Conservation (phyloP, 2,888 invertebrate genomes). For the Torymus texanus region DNA sequence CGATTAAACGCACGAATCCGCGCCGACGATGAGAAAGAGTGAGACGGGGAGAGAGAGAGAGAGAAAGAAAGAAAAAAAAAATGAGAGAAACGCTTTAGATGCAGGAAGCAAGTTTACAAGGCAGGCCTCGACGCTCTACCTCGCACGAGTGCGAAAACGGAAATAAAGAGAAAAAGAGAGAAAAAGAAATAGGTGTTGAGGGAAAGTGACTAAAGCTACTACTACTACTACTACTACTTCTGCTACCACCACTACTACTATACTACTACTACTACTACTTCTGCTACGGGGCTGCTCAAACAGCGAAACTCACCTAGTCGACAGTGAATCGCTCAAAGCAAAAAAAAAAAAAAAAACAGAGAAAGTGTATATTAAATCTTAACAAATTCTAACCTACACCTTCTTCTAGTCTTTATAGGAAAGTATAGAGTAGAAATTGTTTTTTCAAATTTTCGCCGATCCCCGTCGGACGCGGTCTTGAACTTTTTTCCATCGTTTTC, state of each 20-base stretch:
- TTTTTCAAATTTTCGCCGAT: not conserved
- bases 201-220: slow-evolving; percentile 30
- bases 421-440: slow-evolving; percentile 3
- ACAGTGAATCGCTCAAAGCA: too few relatives aligned
- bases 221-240: slow-evolving; percentile 1
- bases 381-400: slow-evolving; percentile 15
- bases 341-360: not conserved
- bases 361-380: slow-evolving; percentile 3
- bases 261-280: slow-evolving; percentile 21
- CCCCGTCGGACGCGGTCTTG: not conserved
- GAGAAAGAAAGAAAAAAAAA: slow-evolving; percentile 14
- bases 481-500: not conserved
- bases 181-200: not conserved
- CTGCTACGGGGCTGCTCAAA: slow-evolving; percentile 3
- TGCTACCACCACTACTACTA: slow-evolving; percentile 17
- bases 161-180: not conserved
- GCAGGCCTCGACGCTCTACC: not conserved
- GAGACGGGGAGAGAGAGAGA: slow-evolving; percentile 33
- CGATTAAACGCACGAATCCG: slow-evolving; percentile 20
- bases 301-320: slow-evolving; percentile 20
- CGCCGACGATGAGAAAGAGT: slow-evolving; percentile 11
- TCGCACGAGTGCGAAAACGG: not conserved
- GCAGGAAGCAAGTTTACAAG: not conserved
- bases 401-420: not conserved
- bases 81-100: not conserved